Evolutionary conservation across 2,888 invertebrate genomes (phyloP), one percentile per base, ranked within the genome.

Genomic region (Spisula subtruncata): DNA sequence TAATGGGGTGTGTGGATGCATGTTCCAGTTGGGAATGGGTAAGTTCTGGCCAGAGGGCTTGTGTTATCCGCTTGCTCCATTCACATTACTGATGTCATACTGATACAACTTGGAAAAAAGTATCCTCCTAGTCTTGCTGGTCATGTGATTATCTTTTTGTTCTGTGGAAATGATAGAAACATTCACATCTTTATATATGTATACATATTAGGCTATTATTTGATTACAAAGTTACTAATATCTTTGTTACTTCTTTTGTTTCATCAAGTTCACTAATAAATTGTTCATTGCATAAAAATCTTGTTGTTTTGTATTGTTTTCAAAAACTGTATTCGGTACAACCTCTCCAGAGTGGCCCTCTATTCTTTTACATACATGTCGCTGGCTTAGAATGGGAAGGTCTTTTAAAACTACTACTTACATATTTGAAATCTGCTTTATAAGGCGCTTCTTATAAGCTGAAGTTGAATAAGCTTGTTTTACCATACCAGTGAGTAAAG

Each of bases 251-350:
- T 25, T n/a, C 18, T 0, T 51, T 66, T 66, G 60, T 66, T 66
- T 66, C 60, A 25, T 66, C 25, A 66, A 66, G 60, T 66, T 66
- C 25, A 66, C 60, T 66, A 66, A 66, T 66, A 66, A 66, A 66
- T 66, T 25, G 60, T 66, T 66, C 60, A 66, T 66, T 66, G 60
- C 60, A 66, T n/a, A n/a, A n/a, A 60, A n/a, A 66, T n/a, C 60
- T n/a, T 25, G 60, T 66, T 66, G n/a, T 66, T n/a, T 18, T 60
- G 20, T 25, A 25, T 25, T 51, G 51, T 1, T 51, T 16, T 51
- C 51, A 51, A 51, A 51, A 51, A 4, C 16, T 51, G 51, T 16
- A 51, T 51, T 10, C 12, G 14, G 1, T 51, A 14, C 51, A 51
- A 16, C 14, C 10, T 16, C 51, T 16, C 51, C 14, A 16, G 51